Evolutionary conservation across 2,888 invertebrate species (phyloP).

Genomic region (Rotaria magnacalcarata): DNA sequence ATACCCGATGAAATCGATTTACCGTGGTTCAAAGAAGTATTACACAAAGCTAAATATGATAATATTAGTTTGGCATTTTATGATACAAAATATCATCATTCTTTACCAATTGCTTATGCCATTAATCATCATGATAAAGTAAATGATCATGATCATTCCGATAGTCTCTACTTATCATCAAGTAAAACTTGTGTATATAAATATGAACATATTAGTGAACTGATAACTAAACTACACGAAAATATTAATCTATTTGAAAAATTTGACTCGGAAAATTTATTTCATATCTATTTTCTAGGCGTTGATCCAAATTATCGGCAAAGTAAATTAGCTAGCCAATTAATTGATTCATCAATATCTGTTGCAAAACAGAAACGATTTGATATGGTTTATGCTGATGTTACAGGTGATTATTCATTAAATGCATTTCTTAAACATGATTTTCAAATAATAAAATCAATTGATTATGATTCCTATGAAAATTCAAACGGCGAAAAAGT

Average conservation of each 20-base stretch:
- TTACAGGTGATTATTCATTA: constrained; percentile 7
- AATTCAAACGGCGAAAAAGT: not conserved
- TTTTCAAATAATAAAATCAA: not conserved
- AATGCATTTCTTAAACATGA: constrained; percentile 28
- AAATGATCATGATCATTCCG: not conserved
- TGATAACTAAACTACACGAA: not conserved
- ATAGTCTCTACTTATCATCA: not conserved
- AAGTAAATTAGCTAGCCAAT: not conserved
- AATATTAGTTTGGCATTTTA: not conserved
- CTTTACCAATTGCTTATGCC: constrained; percentile 7
- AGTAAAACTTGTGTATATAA: not conserved
- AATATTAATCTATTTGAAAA: not conserved
- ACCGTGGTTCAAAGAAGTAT: not conserved
- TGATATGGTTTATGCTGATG: constrained; percentile 18
- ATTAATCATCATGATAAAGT: constrained; percentile 1
- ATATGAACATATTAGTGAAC: not conserved
- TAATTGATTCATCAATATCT: not conserved
- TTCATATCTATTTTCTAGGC: not conserved
- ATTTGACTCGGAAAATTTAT: not conserved
- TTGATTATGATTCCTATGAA: constrained; percentile 12
- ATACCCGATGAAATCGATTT: not conserved
- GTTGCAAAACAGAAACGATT: not conserved
- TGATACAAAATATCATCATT: not conserved
- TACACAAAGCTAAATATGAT: constrained; percentile 1
- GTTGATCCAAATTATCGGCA: constrained; percentile 12